Evolutionary conservation across 1,140 invertebrate species (phyloP), one percentile per base, ranked within the genome.

Genomic region (Pseudomyrmex dendroicus): DNA sequence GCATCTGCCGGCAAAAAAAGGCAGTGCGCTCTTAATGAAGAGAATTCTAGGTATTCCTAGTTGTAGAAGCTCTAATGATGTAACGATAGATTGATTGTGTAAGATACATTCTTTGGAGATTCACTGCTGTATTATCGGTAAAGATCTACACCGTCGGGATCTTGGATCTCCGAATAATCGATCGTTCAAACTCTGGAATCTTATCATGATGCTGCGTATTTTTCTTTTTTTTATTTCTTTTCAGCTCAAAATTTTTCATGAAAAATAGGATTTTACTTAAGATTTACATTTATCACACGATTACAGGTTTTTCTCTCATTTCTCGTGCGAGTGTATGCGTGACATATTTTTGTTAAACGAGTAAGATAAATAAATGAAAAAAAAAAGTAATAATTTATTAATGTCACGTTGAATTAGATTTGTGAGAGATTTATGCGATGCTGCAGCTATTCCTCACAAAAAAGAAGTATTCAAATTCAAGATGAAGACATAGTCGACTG

Each of bases 41-140:
- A n/a, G 76, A 57, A 35, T 78, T 78, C 76, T 78, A 78, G 76
- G 76, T 78, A 78, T 54, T 57, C 15, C 64, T 57, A 78, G 76
- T 78, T 78, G 52, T 13, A 70, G 20, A 59, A 46, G 52, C 20
- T 35, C 17, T 78, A 78, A 78, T 68, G 74, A 78, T 57, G 8
- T 20, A 17, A 25, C 52, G 74, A 68, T 68, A n/a, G 20, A 35
- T 22, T 46, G 22, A 35, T 66, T 61, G 50, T 22, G 35, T 13
- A 35, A 67, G 64, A 22, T 57, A 35, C 22, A 70, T 57, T 70
- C 64, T 70, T 57, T 15, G 5, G n/a, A 54, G 50, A 25, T 15
- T 44, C 50, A 54, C 54, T 15, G 15, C 17, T 67, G 35, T 46
- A 46, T 22, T 68, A 78, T 78, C 35, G 12, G 10, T 44, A 44